phyloP scores from a whole-genome alignment of 2,797 vertebrate genomes.

The Halcyon leucocephala region DNA sequence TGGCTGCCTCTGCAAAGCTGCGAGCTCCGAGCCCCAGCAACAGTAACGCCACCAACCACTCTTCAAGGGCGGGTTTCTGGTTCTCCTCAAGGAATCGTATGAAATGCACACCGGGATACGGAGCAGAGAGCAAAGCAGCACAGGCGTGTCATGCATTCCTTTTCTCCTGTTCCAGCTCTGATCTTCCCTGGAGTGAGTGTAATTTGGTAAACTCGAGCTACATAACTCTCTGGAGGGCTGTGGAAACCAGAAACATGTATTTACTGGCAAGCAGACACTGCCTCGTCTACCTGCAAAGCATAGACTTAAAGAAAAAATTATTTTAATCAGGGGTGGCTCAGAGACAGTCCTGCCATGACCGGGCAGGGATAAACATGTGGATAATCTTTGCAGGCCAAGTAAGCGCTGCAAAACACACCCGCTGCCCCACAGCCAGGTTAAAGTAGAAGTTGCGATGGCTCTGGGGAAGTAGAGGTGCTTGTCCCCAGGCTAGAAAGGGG shows the following conservation, averaged over 20 bases:
- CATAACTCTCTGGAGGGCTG: neutral
- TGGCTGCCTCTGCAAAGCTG: constrained; percentile 14
- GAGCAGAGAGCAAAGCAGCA: neutral
- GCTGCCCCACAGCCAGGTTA: no score
- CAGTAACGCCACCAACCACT: neutral
- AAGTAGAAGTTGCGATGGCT: neutral
- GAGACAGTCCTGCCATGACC: neutral
- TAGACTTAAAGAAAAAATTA: neutral
- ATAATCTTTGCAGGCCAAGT: neutral
- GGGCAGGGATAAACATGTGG: neutral
- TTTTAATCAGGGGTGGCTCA: neutral
- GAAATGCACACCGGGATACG: fast-evolving
- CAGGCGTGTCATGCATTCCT: fast-evolving
- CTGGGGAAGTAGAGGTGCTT: neutral
- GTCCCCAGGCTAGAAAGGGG: neutral
- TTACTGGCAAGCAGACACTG: neutral
- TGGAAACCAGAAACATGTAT: neutral
- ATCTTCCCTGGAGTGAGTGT: neutral
- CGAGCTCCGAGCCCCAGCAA: neutral
- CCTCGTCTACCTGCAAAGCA: neutral
- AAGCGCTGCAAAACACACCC: neutral
- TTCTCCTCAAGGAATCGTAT: neutral
- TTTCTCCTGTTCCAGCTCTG: neutral
- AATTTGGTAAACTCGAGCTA: neutral
- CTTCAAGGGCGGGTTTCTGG: neutral